Base-by-base conservation (phyloP, 2,113 vertebrate species). In the Pteruthius melanotis region DNA sequence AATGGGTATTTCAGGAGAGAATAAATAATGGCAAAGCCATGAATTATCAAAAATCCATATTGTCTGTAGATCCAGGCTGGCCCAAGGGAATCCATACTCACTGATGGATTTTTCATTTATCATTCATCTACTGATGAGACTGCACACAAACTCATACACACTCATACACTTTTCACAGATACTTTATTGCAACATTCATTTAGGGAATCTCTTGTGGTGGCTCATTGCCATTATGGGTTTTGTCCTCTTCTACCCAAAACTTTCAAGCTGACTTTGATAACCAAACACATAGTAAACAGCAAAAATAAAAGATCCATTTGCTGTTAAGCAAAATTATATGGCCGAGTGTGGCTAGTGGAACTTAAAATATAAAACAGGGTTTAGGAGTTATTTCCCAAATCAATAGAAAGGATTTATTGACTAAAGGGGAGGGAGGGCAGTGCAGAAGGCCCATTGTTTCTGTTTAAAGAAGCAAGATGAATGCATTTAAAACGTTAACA, bases 1-100 rank as follows among this genome's bases (percentile, higher is more conserved):
- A 95, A 35, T 87, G 93, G 59, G 91, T 97, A 95, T 97, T 96
- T 92, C 94, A 97, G 87, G 82, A 92, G 78, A 97, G 93, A 96
- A 97, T 94, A 96, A 93, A 97, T 95, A 95, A 94, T 82, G 85
- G 77, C 95, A 97, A 97, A 97, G 68, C 92, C 93, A 93, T 90
- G 94, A 97, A 97, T 98, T 98, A 98, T 96, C 97, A 91, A 89
- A 97, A 98, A 97, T 97, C 97, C 94, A 94, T 98, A 96, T 94
- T 95, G 96, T 97, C 96, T 94, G 68, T 94, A 95, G 89, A 94
- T 92, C 84, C 78, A 97, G 79, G 53, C 87, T 97, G 97, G 94
- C 97, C 97, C 96, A 92, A 93, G 95, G 94, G 94, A 97, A 97
- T 93, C 94, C 69, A 94, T 94, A 85, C 77, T 77, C 96, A 95